These are phyloP conservation scores for Clivina fossor DNA, from an alignment of 2,888 invertebrate species.

Conservation along the genomic window DNA sequence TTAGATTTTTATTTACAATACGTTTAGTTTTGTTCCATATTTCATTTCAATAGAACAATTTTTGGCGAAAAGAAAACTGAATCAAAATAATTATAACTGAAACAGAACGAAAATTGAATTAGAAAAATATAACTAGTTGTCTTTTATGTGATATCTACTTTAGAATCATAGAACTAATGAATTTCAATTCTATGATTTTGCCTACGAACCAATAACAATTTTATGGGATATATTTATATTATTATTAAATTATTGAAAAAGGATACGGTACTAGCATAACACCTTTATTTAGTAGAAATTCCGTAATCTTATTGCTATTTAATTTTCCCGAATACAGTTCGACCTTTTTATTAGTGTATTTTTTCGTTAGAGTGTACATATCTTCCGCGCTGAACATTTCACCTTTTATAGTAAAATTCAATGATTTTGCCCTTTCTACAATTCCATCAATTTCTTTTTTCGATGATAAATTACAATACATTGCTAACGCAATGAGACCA, in stretches of 20 bases:
- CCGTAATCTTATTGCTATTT: slow-evolving; percentile 51
- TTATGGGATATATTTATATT: slow-evolving; percentile 44
- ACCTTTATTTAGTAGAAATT: slow-evolving; percentile 51
- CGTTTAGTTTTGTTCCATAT: no score
- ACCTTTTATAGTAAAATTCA: slow-evolving; percentile 76
- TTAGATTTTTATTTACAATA: no score
- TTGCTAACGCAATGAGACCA: slow-evolving; percentile 83
- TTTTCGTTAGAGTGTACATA: slow-evolving; percentile 65
- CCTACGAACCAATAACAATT: not conserved
- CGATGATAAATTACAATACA: slow-evolving; percentile 67
- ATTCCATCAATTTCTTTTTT: slow-evolving; percentile 58
- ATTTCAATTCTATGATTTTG: not conserved
- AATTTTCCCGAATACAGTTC: slow-evolving; percentile 53
- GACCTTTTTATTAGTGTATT: slow-evolving; percentile 57
- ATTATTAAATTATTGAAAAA: slow-evolving; percentile 51
- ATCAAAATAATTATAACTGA: not conserved
- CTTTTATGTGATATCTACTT: not conserved
- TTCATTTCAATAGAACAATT: no score
- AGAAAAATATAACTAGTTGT: slow-evolving; percentile 2
- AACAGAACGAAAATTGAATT: slow-evolving; percentile 5
- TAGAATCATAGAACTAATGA: not conserved
- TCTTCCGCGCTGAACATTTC: slow-evolving; percentile 84
- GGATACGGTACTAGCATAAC: slow-evolving; percentile 59
- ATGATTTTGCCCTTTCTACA: slow-evolving; percentile 60
- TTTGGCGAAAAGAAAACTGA: no score